Percentiles rank a stretch among this genome's conserved stretches.
Evolutionary conservation across 2,888 invertebrate species (phyloP).

Genomic region (Micoletzkya japonica): DNA sequence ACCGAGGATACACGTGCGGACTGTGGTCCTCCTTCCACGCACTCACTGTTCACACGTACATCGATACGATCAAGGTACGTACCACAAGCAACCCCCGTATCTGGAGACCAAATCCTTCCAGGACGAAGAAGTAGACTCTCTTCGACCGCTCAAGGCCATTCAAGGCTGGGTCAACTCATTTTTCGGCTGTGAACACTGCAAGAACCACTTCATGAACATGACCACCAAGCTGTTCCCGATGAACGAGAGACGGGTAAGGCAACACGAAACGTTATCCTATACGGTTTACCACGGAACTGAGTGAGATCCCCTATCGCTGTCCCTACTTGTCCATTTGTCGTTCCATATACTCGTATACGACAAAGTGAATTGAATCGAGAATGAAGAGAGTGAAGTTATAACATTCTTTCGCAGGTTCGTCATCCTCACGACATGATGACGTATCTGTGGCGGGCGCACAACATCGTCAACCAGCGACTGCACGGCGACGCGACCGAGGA

Average conservation of each 20-base stretch:
- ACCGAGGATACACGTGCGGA: constrained; percentile 75
- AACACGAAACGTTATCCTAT: too few relatives aligned
- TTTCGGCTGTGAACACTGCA: constrained; percentile 91
- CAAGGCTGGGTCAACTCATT: constrained; percentile 74
- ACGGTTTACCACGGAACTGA: background rate
- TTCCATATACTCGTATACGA: too few relatives aligned
- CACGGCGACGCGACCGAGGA: constrained; percentile 78
- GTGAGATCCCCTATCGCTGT: background rate
- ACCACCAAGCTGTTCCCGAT: constrained; percentile 69
- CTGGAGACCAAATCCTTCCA: constrained; percentile 20
- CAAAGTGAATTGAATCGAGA: background rate
- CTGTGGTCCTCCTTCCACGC: constrained; percentile 95
- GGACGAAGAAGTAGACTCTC: constrained; percentile 53
- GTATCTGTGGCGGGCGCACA: constrained; percentile 82
- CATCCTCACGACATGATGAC: constrained; percentile 61
- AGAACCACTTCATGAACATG: constrained; percentile 86
- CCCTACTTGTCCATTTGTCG: background rate
- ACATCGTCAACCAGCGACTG: constrained; percentile 84
- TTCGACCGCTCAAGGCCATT: constrained; percentile 56
- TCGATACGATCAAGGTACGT: constrained; percentile 60
- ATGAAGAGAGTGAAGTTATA: too few relatives aligned
- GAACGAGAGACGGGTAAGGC: constrained; percentile 57
- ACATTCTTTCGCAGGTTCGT: constrained; percentile 40
- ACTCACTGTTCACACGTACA: constrained; percentile 78
- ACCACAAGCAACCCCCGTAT: background rate